phyloP scores from a whole-genome alignment of 1,140 invertebrate genomes.

The Drosophila bipectinata region DNA sequence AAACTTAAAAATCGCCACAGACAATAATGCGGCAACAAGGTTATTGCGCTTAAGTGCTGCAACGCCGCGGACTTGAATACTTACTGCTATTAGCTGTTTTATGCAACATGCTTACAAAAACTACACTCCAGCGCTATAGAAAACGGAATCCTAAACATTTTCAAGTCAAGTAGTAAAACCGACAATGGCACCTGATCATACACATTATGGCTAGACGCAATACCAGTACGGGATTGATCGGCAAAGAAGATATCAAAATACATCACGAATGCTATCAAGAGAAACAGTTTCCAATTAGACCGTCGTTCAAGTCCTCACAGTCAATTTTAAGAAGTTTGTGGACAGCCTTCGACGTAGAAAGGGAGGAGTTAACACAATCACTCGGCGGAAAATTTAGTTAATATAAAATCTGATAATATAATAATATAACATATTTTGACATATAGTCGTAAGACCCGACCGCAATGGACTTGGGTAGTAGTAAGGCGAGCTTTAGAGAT shows the following conservation, averaged over 20 bases:
- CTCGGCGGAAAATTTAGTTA: no score
- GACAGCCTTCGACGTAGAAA: no score
- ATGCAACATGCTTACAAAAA: slow-evolving; percentile 3
- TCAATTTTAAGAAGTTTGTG: neutral
- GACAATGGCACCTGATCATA: slow-evolving; percentile 3
- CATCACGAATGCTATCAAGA: slow-evolving; percentile 1
- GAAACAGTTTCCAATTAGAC: neutral
- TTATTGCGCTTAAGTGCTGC: neutral
- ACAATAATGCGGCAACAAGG: neutral
- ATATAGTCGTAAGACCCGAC: no score
- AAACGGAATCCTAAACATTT: slow-evolving; percentile 1
- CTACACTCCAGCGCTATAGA: slow-evolving; percentile 8
- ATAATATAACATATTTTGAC: no score
- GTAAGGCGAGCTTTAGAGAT: no score
- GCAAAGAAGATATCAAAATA: neutral
- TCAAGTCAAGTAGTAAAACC: slow-evolving; percentile 6
- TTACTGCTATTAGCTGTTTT: slow-evolving; percentile 1
- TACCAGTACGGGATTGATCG: neutral
- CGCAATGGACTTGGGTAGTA: no score
- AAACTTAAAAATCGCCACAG: slow-evolving; percentile 7
- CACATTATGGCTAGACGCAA: neutral
- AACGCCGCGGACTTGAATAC: neutral
- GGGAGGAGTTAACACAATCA: no score
- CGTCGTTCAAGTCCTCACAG: neutral
- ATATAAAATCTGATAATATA: no score